phyloP scores from a whole-genome alignment of 2,797 vertebrate genomes.

The Taenioides sp. region DNA sequence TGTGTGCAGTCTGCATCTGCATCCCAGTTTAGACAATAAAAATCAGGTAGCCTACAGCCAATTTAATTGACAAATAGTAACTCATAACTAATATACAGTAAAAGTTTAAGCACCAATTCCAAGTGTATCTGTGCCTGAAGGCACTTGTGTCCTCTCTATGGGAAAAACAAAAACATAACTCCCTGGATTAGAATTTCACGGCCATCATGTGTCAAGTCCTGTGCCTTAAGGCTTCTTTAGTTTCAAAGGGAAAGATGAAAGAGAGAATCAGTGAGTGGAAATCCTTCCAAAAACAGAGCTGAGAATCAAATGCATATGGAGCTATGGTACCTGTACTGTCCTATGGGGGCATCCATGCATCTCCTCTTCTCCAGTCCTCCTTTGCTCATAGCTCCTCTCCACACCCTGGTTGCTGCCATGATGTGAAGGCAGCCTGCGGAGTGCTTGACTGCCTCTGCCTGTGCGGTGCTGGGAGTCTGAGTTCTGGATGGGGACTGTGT shows the following conservation, averaged over 20 bases:
- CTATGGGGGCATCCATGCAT: conserved; percentile 33
- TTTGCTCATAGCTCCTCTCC: conserved; percentile 46
- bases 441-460: conserved; percentile 65
- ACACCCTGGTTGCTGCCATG: conserved; percentile 38
- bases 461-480: conserved; percentile 28
- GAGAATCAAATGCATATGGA: conserved; percentile 48
- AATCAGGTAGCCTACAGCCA: not conserved
- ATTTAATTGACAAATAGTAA: not conserved
- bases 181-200: conserved; percentile 35
- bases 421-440: conserved; percentile 62
- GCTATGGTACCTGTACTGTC: conserved; percentile 32
- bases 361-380: conserved; percentile 9
- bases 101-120: not conserved
- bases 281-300: conserved; percentile 53
- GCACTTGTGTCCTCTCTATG: conserved; percentile 23
- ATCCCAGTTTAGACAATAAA: too few species aligned
- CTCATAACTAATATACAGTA: not conserved
- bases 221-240: conserved; percentile 49
- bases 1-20: too few species aligned
- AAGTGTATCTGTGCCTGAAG: conserved; percentile 6
- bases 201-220: conserved; percentile 43
- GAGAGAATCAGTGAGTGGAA: conserved; percentile 45
- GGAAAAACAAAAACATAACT: conserved; percentile 26
- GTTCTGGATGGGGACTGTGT: conserved; percentile 20
- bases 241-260: conserved; percentile 58